These are phyloP conservation scores for Calameuta pallipes DNA, from an alignment of 2,888 invertebrate genomes.

Conservation along the genomic window DNA sequence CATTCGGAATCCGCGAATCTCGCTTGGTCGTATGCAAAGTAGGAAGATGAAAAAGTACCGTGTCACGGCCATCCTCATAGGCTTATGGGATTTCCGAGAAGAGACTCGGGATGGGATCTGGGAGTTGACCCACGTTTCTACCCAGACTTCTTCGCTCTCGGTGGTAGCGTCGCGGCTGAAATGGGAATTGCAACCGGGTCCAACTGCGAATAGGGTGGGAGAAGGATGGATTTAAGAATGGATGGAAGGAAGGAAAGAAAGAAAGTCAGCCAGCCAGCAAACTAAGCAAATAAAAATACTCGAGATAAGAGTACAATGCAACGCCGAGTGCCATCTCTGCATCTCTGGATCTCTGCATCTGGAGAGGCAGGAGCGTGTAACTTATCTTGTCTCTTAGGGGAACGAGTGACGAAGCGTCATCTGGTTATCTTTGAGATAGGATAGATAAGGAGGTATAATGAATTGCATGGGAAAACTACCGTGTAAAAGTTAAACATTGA, in stretches of 20 bases:
- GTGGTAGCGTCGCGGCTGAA: neutral
- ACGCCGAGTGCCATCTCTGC: conserved; percentile 1
- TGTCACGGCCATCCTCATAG: neutral
- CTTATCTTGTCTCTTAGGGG: neutral
- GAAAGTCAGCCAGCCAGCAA: neutral
- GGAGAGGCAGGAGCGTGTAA: neutral
- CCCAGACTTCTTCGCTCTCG: neutral
- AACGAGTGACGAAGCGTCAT: neutral
- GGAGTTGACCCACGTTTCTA: conserved; percentile 3
- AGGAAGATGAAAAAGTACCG: conserved; percentile 2
- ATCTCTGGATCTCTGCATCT: neutral
- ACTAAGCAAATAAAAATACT: neutral
- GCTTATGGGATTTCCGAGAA: conserved; percentile 4
- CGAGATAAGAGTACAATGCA: conserved; percentile 4
- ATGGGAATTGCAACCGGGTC: neutral
- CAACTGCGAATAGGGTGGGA: neutral
- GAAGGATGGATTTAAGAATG: neutral
- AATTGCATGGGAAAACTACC: neutral
- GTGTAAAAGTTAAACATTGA: neutral
- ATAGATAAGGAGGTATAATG: neutral
- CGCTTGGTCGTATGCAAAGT: neutral
- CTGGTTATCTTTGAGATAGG: neutral
- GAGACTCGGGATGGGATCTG: conserved; percentile 1
- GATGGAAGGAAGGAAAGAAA: neutral
- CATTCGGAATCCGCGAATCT: neutral